These are phyloP conservation scores for Bedellia somnulentella DNA, from an alignment of 2,888 invertebrate species.

Conservation along the genomic window DNA sequence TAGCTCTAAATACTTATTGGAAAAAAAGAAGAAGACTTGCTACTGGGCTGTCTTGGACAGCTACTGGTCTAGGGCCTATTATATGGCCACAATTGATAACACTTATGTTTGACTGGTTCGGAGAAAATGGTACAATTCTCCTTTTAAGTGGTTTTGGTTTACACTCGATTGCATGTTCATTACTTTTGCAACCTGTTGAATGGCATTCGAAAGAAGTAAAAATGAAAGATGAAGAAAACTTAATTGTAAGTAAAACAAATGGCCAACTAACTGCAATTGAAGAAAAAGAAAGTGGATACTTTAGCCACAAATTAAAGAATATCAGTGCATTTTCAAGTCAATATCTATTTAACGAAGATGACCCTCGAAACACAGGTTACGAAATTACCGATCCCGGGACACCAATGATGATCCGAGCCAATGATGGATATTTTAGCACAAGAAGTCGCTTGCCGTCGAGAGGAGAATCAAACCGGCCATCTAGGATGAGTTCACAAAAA, in stretches of 20 bases:
- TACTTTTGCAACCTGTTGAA: conserved; percentile 73
- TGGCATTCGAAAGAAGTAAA: conserved; percentile 64
- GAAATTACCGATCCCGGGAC: conserved; percentile 68
- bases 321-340: conserved; percentile 63
- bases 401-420: conserved; percentile 67
- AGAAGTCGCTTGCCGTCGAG: conserved; percentile 37
- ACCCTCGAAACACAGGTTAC: conserved; percentile 63
- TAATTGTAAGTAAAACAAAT: neutral
- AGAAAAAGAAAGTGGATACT: conserved; percentile 33
- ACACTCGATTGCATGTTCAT: conserved; percentile 67
- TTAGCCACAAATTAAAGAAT: conserved; percentile 43
- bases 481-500: conserved; percentile 46
- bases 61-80: conserved; percentile 73
- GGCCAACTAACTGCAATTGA: no score
- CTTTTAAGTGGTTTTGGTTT: conserved; percentile 68
- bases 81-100: conserved; percentile 73
- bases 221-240: conserved; percentile 12
- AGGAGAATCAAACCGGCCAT: conserved; percentile 42
- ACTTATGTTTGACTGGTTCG: conserved; percentile 61
- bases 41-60: conserved; percentile 71
- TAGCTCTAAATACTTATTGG: conserved; percentile 76
- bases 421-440: conserved; percentile 65
- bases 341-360: conserved; percentile 66
- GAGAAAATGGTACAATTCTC: conserved; percentile 67
- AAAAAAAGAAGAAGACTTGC: conserved; percentile 69